Evolutionary conservation across 2,113 vertebrate genomes (phyloP).

Genomic region (Rhinolophus sinicus): DNA sequence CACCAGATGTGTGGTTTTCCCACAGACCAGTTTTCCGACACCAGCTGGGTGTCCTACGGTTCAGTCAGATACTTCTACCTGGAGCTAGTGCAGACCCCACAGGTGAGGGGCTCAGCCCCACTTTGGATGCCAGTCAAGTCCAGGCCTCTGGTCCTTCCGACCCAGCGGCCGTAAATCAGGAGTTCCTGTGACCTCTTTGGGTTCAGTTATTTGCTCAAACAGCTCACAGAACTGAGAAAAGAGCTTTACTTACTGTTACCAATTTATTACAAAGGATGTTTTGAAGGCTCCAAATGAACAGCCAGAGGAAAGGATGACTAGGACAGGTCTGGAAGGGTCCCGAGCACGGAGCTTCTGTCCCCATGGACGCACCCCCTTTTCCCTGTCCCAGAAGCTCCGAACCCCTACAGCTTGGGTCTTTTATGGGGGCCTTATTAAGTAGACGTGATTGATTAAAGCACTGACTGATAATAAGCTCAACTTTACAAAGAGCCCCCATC

Average conservation of each 20-base stretch:
- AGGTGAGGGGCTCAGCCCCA: background rate
- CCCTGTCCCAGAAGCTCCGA: background rate
- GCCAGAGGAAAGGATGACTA: background rate
- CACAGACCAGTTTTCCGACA: background rate
- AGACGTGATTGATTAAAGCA: background rate
- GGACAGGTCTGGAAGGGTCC: background rate
- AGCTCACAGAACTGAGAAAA: background rate
- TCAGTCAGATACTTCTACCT: rapidly evolving
- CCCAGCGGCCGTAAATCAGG: background rate
- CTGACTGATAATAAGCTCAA: background rate
- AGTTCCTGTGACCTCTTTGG: background rate
- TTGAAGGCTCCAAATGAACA: background rate
- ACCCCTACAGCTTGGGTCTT: too few species aligned
- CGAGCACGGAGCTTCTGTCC: background rate
- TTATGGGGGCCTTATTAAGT: background rate
- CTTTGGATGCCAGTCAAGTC: background rate
- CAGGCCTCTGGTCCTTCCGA: background rate
- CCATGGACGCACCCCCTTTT: too few species aligned
- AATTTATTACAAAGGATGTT: background rate
- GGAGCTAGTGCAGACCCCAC: background rate
- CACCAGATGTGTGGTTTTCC: background rate
- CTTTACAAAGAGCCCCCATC: background rate
- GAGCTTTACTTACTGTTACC: background rate
- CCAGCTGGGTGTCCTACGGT: too few species aligned
- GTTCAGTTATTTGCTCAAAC: background rate